Base-by-base conservation (phyloP, 2,797 vertebrate species). In the Thunnus albacares region DNA sequence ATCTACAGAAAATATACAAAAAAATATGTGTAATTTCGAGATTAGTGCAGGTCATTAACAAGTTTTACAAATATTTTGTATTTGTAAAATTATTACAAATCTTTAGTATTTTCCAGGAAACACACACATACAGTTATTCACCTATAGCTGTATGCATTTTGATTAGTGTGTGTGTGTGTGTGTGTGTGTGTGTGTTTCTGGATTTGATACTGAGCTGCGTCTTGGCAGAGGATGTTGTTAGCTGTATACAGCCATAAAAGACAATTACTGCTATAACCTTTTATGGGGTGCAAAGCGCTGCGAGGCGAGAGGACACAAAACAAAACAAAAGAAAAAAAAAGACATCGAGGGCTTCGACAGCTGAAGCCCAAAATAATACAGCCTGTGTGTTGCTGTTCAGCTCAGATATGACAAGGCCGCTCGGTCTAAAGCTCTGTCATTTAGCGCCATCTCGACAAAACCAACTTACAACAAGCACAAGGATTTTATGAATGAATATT, bases 261-360 rank as follows among this genome's bases (percentile, higher is more conserved):
- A 97, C 97, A 97, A 97, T 97, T 96, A 97, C 96, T 94, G 96
- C 95, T 95, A 96, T 97, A 97, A 97, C 95, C 93, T 91, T 98
- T 98, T 98, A 98, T 98, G 96, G 97, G 96, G 97, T 98, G 97
- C 97, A 97, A 98, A 97, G 96, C 94, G 95, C 96, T 95, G 92
- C 90, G 91, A 94, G 96, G 93, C 92, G 93, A 92, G 94, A 93
- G 91, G 93, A 94, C 94, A 87, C 92, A 90, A 87, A 90, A 91
- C 92, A 92, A 93, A 80, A 91, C 38, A 38, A 83, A 81, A 81
- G 68, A 68, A 81, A 83, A 77, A 86, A 90, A 94, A 91, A 91
- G 85, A 93, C 89, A 86, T 84, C 73, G 75, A 89, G 65, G 72
- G 68, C 81, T 77, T 76, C 83, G 82, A 93, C 93, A 93, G 93